phyloP scores from a whole-genome alignment of 2,113 vertebrate genomes.

The Bujurquina vittata region DNA sequence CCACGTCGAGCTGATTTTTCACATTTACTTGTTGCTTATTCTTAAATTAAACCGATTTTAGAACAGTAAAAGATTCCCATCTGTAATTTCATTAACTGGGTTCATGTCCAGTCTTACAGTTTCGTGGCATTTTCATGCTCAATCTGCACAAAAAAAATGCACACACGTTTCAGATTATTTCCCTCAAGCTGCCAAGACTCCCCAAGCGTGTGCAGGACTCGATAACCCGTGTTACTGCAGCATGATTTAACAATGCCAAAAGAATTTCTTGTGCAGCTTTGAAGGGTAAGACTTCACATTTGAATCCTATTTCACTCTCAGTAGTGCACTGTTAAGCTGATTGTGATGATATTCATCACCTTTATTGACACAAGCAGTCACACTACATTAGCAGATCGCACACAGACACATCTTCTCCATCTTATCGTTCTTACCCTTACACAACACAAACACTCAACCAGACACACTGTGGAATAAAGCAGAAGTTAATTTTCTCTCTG shows the following conservation, averaged over 20 bases:
- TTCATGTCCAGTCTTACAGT: not conserved
- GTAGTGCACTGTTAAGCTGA: not conserved
- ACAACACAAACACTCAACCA: not conserved
- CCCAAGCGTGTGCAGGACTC: not conserved
- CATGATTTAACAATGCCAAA: not conserved
- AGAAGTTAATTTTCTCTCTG: not conserved
- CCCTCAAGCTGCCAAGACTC: not conserved
- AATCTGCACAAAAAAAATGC: not conserved
- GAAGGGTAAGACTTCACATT: not conserved
- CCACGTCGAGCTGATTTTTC: not conserved
- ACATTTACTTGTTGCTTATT: not conserved
- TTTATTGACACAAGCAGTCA: too few species aligned
- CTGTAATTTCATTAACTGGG: not conserved
- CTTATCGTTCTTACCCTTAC: not conserved
- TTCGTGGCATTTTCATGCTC: not conserved
- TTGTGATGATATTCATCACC: too few species aligned
- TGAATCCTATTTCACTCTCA: not conserved
- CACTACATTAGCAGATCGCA: too few species aligned
- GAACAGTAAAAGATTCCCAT: not conserved
- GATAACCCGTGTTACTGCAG: not conserved
- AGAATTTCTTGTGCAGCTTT: not conserved
- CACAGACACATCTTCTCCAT: not conserved
- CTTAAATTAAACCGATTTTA: constrained; percentile 3
- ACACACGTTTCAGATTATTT: not conserved
- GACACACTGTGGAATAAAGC: not conserved